Evolutionary conservation across 1,140 invertebrate genomes (phyloP), one percentile per base, ranked within the genome.

Genomic region (Venturia canescens): DNA sequence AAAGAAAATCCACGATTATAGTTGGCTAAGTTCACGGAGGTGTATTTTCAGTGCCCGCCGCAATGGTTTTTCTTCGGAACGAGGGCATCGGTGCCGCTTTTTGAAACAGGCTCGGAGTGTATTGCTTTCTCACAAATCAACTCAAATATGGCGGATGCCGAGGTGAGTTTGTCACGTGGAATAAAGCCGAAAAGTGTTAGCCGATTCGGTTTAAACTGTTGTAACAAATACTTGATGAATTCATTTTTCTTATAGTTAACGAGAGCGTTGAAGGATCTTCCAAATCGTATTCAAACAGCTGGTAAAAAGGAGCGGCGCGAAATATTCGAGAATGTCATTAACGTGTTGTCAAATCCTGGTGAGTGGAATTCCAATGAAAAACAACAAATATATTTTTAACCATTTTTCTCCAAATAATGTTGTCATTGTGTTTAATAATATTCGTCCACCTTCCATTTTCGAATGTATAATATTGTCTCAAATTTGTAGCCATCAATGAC

Each of bases 231-330:
- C 11, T 4, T 66, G 21, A 78, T 57, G 74, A 80, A 60, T 26
- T 16, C 31, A 81, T 82, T 92, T 88, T 88, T 86, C 85, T 93
- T 93, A 21, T 89, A 96, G 95, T 90, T 95, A 83, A 89, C 95
- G 76, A 96, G 94, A 91, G 95, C 94, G 84, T 92, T 97, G 82
- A 96, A 96, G 87, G 96, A 96, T 93, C 93, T 97, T 90, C 95
- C 96, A 29, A 94, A 94, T 89, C 95, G 94, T 90, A 94, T 97
- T 82, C 94, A 97, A 89, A 95, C 95, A 84, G 93, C 96, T 63
- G 96, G 96, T 89, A 93, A 95, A 80, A 96, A 95, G 84, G 95
- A 96, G 84, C 93, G 96, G 84, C 94, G 94, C 83, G 89, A 94
- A 86, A 92, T 96, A 82, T 91, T 97, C 83, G 88, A 95, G 85